Evolutionary conservation across 2,797 vertebrate genomes (phyloP).

Genomic region (Xiphorhynchus erythropygius): DNA sequence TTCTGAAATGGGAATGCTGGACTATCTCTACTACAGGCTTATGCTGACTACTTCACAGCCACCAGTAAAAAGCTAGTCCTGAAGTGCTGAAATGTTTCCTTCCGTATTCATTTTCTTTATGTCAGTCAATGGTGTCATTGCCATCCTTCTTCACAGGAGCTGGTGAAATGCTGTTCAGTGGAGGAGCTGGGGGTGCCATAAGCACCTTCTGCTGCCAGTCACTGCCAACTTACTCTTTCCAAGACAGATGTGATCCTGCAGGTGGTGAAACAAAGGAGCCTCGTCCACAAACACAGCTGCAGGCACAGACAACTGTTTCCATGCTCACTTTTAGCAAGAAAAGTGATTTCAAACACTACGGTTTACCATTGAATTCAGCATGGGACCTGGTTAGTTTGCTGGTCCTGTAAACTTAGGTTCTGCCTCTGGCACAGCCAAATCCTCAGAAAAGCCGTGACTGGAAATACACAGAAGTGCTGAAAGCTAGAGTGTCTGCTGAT

Average conservation of each 20-base stretch:
- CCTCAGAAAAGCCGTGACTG: background rate
- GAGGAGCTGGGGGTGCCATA: background rate
- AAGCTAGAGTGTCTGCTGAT: background rate
- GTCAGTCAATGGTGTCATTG: background rate
- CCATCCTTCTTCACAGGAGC: background rate
- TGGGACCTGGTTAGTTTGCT: background rate
- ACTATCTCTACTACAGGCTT: background rate
- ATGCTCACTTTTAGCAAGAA: background rate
- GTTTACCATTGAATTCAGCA: background rate
- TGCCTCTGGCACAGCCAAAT: background rate
- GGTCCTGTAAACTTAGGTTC: background rate
- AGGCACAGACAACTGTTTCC: background rate
- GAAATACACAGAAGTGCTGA: background rate
- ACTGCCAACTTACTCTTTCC: background rate
- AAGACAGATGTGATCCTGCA: background rate
- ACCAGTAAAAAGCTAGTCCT: background rate
- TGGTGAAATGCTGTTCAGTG: background rate
- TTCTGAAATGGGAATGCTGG: background rate
- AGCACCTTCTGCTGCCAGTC: background rate
- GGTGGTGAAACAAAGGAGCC: background rate
- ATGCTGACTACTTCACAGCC: background rate
- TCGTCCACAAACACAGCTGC: background rate
- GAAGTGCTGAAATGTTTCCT: background rate
- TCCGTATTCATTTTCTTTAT: background rate
- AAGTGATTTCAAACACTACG: background rate